phyloP scores from a whole-genome alignment of 1,140 invertebrate species.

The Euglossa dilemma region DNA sequence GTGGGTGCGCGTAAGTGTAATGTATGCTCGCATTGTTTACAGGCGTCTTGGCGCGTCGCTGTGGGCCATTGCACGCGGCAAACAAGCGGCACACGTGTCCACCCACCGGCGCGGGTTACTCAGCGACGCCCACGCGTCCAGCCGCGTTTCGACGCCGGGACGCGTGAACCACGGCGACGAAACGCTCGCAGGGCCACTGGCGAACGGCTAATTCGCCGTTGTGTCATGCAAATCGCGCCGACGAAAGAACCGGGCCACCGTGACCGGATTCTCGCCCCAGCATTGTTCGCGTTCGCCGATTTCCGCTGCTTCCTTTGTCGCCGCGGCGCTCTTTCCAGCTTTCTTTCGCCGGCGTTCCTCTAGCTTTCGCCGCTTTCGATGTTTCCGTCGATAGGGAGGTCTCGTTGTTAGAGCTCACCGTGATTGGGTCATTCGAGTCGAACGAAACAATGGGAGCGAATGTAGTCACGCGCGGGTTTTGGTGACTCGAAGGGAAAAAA shows the following conservation, averaged over 20 bases:
- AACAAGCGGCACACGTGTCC: conserved; percentile 52
- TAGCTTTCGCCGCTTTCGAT: too few relatives aligned
- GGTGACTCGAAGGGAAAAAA: too few relatives aligned
- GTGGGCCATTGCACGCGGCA: conserved; percentile 56
- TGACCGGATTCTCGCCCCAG: not conserved
- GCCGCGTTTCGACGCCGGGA: conserved; percentile 29
- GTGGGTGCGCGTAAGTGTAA: conserved; percentile 65
- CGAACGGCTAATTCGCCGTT: conserved; percentile 37
- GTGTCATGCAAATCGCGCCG: conserved; percentile 53
- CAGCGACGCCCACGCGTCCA: conserved; percentile 27
- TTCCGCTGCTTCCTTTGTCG: too few relatives aligned
- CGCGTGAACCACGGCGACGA: conserved; percentile 32
- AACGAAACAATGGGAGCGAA: too few relatives aligned
- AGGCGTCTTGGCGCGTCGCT: conserved; percentile 69
- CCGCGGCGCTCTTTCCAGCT: too few relatives aligned
- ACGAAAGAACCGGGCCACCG: conserved; percentile 38
- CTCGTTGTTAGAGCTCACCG: too few relatives aligned
- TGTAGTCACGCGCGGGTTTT: too few relatives aligned
- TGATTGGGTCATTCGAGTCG: too few relatives aligned
- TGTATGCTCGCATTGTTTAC: conserved; percentile 74
- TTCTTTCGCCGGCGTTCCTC: too few relatives aligned
- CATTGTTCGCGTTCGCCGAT: not conserved
- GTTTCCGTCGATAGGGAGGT: too few relatives aligned
- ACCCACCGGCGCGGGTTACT: conserved; percentile 43
- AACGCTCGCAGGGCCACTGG: conserved; percentile 14